These are phyloP conservation scores for Diachasmimorpha longicaudata DNA, from an alignment of 1,140 invertebrate species.

Conservation along the genomic window DNA sequence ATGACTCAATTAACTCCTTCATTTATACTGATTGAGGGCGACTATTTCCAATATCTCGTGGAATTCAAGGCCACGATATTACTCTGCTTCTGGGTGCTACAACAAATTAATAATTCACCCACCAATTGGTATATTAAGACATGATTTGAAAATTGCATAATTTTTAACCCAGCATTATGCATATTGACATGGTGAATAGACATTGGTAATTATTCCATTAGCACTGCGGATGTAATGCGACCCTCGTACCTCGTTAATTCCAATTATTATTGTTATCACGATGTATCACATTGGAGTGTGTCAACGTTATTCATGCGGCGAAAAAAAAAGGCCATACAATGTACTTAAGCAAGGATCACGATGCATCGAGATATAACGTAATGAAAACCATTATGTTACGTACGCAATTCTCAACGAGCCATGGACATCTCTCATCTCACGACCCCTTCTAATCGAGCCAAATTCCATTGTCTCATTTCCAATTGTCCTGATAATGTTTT, in stretches of 20 bases:
- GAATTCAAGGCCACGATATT: background rate
- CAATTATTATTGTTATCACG: conserved; percentile 40
- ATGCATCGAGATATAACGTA: background rate
- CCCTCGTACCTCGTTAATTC: conserved; percentile 42
- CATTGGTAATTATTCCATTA: conserved; percentile 48
- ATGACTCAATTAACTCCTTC: background rate
- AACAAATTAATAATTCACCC: no score
- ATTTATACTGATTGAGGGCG: background rate
- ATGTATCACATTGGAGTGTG: conserved; percentile 20
- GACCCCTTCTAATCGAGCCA: background rate
- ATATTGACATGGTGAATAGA: background rate
- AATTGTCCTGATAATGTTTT: background rate
- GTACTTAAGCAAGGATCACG: conserved; percentile 12
- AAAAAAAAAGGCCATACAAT: conserved; percentile 24
- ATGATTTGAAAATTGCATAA: background rate
- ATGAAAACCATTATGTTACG: background rate
- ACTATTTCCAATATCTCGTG: background rate
- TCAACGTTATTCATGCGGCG: conserved; percentile 15
- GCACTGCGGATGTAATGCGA: conserved; percentile 1
- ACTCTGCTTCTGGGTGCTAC: no score
- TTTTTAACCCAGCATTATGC: background rate
- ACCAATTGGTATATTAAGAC: no score
- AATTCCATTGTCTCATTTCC: background rate
- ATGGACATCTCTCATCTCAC: background rate
- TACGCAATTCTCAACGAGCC: conserved; percentile 15